Evolutionary conservation across 2,113 vertebrate genomes (phyloP), one percentile per base, ranked within the genome.

Genomic region (Nothocercus nigrocapillus): DNA sequence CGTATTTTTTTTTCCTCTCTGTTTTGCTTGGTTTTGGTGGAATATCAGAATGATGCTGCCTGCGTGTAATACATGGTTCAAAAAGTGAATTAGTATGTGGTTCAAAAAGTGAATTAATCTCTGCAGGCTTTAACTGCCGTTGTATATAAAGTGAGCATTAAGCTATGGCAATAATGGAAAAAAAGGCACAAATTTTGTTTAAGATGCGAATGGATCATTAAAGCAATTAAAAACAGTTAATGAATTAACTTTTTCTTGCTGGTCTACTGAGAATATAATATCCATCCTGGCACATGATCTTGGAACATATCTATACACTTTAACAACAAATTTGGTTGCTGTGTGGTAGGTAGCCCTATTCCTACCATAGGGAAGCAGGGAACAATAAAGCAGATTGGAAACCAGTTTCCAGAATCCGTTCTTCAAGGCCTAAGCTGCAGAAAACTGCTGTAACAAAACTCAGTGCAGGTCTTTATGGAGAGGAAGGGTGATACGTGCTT

Each of bases 1-100:
- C 69, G 56, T 51, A 15, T 56, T 95, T 92, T 51, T 92, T 51
- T 53, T 83, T 86, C 72, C 19, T 44, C 13, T 18, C 62, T 66
- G 51, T 56, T 85, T 59, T 2, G 1, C 44, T 82, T 69, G 16
- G 64, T 90, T 87, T 90, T 89, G 77, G 49, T 66, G 59, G 49
- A 19, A 6, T 38, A 10, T 64, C 32, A 42, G 67, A 53, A 32
- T 22, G 58, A 32, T 62, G 2, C 2, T 42, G 54, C 21, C 15
- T 56, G 1, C n/a, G 18, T 38, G 54, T 47, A 68, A 18, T 30
- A 27, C 11, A 7, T 40, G 62, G 53, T 85, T 91, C 62, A 64
- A 56, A 80, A 88, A 53, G 47, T 64, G 62, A 20, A 47, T 77
- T 90, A 6, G 36, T 36, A 36, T 36, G 8, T 40, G 62, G 53